Percentiles rank a stretch among this genome's conserved stretches.
These are phyloP conservation scores for Hylaeus anthracinus DNA, from an alignment of 1,140 invertebrate species.

Conservation along the genomic window DNA sequence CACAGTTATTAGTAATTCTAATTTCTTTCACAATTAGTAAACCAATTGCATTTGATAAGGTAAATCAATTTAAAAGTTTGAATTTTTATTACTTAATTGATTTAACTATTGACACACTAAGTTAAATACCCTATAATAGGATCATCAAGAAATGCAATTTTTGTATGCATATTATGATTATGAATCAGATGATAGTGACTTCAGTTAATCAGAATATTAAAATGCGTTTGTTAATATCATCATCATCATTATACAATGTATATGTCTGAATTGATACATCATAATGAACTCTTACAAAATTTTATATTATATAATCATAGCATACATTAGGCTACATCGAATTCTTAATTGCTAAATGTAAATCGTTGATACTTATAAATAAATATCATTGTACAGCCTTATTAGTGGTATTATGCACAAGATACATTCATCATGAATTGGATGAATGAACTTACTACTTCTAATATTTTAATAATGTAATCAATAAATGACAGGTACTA, in stretches of 20 bases:
- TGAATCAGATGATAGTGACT: slow-evolving; percentile 23
- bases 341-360: slow-evolving; percentile 9
- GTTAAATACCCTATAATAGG: neutral
- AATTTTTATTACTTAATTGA: slow-evolving; percentile 14
- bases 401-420: slow-evolving; percentile 7
- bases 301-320: slow-evolving; percentile 14
- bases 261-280: slow-evolving; percentile 4
- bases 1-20: slow-evolving; percentile 37
- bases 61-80: neutral
- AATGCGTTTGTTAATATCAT: slow-evolving; percentile 4
- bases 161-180: neutral
- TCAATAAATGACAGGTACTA: neutral
- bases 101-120: slow-evolving; percentile 36
- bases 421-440: slow-evolving; percentile 11
- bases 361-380: slow-evolving; percentile 8
- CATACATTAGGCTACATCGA: slow-evolving; percentile 40
- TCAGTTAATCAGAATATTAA: neutral
- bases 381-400: slow-evolving; percentile 13
- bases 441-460: slow-evolving; percentile 20
- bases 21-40: slow-evolving; percentile 21
- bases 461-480: neutral
- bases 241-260: neutral
- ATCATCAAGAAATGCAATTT: slow-evolving; percentile 4
- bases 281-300: slow-evolving; percentile 28
- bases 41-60: slow-evolving; percentile 17